These are phyloP conservation scores for Holacanthella duospinosa DNA, from an alignment of 2,888 invertebrate genomes.

Conservation along the genomic window DNA sequence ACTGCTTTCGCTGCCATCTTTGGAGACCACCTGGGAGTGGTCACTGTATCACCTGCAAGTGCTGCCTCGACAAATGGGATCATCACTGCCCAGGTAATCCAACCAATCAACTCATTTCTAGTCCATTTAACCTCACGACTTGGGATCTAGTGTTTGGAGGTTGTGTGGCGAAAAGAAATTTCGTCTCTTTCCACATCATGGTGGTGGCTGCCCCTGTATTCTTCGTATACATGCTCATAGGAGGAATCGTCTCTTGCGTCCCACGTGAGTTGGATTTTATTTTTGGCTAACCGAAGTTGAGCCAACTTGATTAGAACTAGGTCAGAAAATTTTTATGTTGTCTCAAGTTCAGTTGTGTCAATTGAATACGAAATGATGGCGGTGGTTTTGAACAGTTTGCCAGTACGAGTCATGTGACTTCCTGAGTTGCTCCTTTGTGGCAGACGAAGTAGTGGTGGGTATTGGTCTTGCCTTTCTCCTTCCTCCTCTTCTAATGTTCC, in stretches of 20 bases:
- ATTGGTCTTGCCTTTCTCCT: background rate
- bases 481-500: background rate
- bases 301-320: background rate
- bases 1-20: slow-evolving; percentile 25
- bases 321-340: background rate
- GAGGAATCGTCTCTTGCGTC: background rate
- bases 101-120: background rate
- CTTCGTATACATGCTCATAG: slow-evolving; percentile 15
- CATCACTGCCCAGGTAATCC: slow-evolving; percentile 32
- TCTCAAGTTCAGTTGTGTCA: too few species aligned
- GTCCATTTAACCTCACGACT: background rate
- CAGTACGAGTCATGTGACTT: too few species aligned
- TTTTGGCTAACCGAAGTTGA: too few species aligned
- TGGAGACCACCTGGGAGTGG: slow-evolving; percentile 16
- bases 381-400: slow-evolving; percentile 1
- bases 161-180: slow-evolving; percentile 29
- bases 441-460: background rate
- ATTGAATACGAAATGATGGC: too few species aligned
- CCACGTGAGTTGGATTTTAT: too few species aligned
- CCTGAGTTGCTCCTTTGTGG: background rate
- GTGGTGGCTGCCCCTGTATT: slow-evolving; percentile 11
- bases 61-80: slow-evolving; percentile 29
- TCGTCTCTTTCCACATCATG: slow-evolving; percentile 29
- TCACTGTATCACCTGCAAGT: slow-evolving; percentile 30
- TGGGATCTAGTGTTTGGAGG: slow-evolving; percentile 15